Evolutionary conservation across 2,888 invertebrate species (phyloP), one percentile per base, ranked within the genome.

Genomic region (Chydorus sphaericus): DNA sequence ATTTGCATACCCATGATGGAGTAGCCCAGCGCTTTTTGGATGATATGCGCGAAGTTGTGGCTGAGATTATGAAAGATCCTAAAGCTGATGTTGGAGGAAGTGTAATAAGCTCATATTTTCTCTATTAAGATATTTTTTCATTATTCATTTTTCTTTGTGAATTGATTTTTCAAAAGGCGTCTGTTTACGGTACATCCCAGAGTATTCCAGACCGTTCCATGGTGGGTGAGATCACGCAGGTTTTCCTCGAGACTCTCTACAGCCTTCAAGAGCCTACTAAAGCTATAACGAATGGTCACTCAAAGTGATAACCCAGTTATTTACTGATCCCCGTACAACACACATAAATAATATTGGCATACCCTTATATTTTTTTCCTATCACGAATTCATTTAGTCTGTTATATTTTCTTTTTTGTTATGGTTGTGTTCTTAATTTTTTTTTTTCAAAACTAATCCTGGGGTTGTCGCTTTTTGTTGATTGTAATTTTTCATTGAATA

Each of bases 161-260:
- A 16, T 44, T 44, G 8, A 16, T 44, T 11, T 16, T 44, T 44
- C 7, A 61, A 6, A 71, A 91, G 91, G 85, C 89, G 75, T 93
- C 92, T n/a, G 78, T 96, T 63, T 96, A 96, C 70, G 94, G 94
- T 36, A 83, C 84, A 66, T 85, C 93, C 0, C 92, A 96, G 69
- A 80, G 80, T 61, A 80, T 98, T 60, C 85, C 94, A 0, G 98
- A 98, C 70, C 78, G 94, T 56, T 83, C 87, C 26, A 74, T 98
- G 20, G 91, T 99, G 1, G 81, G 81, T 0, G 92, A 94, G 64
- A 84, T 97, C 58, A 85, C 89, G 0, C 81, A 81, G 63, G 75
- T 80, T 59, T 97, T 82, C 69, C 77, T 98, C 56, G 92, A 96
- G 68, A 82, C 90, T 8, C 82, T 85, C 75, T 96, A 92, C 71